Evolutionary conservation across 2,888 invertebrate genomes (phyloP).

Genomic region (Plagodis dolabraria): DNA sequence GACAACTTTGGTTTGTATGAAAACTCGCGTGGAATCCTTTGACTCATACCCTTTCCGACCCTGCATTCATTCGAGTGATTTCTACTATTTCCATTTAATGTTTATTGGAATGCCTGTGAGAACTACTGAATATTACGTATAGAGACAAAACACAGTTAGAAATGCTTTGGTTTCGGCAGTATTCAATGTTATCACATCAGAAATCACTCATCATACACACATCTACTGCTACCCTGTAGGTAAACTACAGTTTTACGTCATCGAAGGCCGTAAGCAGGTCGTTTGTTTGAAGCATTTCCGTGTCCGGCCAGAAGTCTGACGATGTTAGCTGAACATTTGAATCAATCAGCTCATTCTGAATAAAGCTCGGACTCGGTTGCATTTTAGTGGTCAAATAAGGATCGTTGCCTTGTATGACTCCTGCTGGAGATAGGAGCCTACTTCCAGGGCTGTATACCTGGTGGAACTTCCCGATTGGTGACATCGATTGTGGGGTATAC

Average conservation of each 20-base stretch:
- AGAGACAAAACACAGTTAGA: slow-evolving; percentile 28
- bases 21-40: slow-evolving; percentile 62
- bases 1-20: slow-evolving; percentile 41
- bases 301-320: slow-evolving; percentile 69
- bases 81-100: slow-evolving; percentile 46
- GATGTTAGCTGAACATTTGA: slow-evolving; percentile 56
- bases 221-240: slow-evolving; percentile 5
- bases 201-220: slow-evolving; percentile 56
- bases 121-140: slow-evolving; percentile 42
- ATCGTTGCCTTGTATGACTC: slow-evolving; percentile 66
- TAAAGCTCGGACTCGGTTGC: slow-evolving; percentile 69
- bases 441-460: slow-evolving; percentile 64
- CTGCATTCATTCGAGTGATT: slow-evolving; percentile 71
- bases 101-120: slow-evolving; percentile 53
- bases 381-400: slow-evolving; percentile 74
- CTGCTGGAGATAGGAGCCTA: slow-evolving; percentile 60
- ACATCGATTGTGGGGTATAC: slow-evolving; percentile 72
- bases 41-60: slow-evolving; percentile 55
- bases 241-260: slow-evolving; percentile 68
- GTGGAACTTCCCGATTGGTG: slow-evolving; percentile 65
- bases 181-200: slow-evolving; percentile 39
- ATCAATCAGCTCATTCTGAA: slow-evolving; percentile 64
- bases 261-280: slow-evolving; percentile 73
- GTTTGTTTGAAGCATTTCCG: slow-evolving; percentile 68
- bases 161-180: slow-evolving; percentile 40